Percentiles rank a stretch among this genome's conserved stretches.
Conservation (phyloP, 2,797 vertebrate species). For the Spheniscus humboldti region DNA sequence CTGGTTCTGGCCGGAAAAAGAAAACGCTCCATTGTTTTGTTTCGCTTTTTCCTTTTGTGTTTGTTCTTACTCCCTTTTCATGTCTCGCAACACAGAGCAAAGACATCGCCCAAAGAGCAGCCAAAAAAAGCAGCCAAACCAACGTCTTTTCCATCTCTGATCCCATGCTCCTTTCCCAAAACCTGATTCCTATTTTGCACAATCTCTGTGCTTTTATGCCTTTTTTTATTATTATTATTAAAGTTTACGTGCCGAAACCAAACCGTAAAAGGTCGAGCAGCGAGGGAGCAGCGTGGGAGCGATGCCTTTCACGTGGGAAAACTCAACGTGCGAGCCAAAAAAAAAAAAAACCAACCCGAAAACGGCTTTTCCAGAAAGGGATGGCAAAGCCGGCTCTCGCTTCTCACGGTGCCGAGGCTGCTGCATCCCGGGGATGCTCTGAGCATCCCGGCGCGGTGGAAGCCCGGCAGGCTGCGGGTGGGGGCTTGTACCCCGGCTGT, state of each 20-base stretch:
- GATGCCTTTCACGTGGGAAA: neutral
- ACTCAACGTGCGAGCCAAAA: neutral
- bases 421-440: neutral
- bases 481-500: accelerated
- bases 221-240: neutral
- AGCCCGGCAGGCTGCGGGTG: accelerated
- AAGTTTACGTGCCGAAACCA: neutral
- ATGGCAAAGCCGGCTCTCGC: neutral
- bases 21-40: neutral
- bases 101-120: neutral
- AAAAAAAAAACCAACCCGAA: no score
- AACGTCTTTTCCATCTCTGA: neutral
- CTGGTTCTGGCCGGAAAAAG: neutral
- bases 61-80: neutral
- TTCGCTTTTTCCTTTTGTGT: neutral
- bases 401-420: neutral
- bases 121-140: neutral
- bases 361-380: neutral
- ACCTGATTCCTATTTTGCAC: neutral
- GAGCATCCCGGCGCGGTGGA: accelerated
- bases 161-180: neutral
- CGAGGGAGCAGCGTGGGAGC: neutral
- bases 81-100: neutral
- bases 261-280: neutral
- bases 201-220: neutral